phyloP scores from a whole-genome alignment of 2,888 invertebrate genomes.

The Leucozona laternaria region DNA sequence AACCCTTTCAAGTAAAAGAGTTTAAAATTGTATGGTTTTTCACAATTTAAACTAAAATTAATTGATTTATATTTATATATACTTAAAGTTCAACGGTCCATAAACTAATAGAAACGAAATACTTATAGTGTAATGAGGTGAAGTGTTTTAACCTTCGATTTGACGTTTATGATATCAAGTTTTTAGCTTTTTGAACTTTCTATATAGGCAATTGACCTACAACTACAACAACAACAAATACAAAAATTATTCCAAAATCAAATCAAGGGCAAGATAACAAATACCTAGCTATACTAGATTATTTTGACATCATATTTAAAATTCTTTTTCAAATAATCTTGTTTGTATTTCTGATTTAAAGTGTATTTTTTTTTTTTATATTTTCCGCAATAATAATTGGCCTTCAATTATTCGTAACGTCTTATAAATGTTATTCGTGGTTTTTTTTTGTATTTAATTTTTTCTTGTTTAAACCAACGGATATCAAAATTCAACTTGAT shows the following conservation, averaged over 20 bases:
- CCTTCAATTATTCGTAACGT: background rate
- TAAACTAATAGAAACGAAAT: background rate
- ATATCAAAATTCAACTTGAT: background rate
- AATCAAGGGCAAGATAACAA: conserved; percentile 5
- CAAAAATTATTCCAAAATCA: background rate
- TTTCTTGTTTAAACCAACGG: background rate
- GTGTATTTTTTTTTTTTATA: background rate
- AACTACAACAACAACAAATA: background rate
- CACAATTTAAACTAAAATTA: background rate
- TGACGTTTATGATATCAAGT: background rate
- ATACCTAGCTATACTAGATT: background rate
- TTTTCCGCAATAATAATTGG: conserved; percentile 20
- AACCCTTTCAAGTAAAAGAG: background rate
- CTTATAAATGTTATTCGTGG: background rate
- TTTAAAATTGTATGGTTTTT: background rate
- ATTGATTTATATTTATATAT: background rate
- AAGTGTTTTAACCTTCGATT: conserved; percentile 27
- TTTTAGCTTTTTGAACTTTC: conserved; percentile 8
- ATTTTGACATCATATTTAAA: background rate
- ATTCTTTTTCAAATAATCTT: background rate
- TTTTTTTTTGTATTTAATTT: background rate
- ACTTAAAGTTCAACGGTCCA: conserved; percentile 19
- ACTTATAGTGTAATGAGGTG: background rate
- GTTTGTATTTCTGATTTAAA: conserved; percentile 8
- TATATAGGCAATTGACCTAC: conserved; percentile 21